Percentiles rank a stretch among this genome's conserved stretches.
phyloP scores from a whole-genome alignment of 2,113 vertebrate genomes.

The Pelmatolapia mariae region DNA sequence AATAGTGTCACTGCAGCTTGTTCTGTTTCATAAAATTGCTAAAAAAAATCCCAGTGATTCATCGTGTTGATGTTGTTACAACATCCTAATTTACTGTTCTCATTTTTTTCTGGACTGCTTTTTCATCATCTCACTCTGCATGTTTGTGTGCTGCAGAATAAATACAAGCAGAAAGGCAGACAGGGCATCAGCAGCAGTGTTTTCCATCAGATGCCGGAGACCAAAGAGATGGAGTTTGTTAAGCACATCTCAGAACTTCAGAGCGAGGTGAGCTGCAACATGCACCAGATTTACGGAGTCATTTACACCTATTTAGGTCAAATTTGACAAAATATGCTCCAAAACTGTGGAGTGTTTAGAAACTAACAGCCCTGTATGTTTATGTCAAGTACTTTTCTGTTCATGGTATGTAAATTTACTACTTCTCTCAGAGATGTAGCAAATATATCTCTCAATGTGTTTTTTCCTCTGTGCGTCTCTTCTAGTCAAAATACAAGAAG shows the following conservation, averaged over 20 bases:
- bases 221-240: conserved; percentile 82
- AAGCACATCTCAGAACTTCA: conserved; percentile 83
- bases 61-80: background rate
- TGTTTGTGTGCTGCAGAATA: conserved; percentile 48
- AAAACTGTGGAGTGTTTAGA: background rate
- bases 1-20: fast-evolving
- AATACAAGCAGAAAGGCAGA: conserved; percentile 82
- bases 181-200: conserved; percentile 70
- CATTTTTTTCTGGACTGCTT: fast-evolving
- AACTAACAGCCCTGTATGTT: background rate
- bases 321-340: background rate
- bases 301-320: background rate
- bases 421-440: fast-evolving
- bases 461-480: background rate
- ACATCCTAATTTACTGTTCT: background rate
- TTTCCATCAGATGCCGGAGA: conserved; percentile 86
- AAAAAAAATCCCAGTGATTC: background rate
- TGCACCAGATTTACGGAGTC: fast-evolving
- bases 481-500: conserved; percentile 30
- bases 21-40: fast-evolving
- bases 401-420: fast-evolving
- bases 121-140: background rate
- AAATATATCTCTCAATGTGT: fast-evolving
- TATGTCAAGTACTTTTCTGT: background rate
- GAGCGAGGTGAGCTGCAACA: conserved; percentile 66